Conservation (phyloP, 2,888 invertebrate genomes). For the Yponomeuta plumbellus region DNA sequence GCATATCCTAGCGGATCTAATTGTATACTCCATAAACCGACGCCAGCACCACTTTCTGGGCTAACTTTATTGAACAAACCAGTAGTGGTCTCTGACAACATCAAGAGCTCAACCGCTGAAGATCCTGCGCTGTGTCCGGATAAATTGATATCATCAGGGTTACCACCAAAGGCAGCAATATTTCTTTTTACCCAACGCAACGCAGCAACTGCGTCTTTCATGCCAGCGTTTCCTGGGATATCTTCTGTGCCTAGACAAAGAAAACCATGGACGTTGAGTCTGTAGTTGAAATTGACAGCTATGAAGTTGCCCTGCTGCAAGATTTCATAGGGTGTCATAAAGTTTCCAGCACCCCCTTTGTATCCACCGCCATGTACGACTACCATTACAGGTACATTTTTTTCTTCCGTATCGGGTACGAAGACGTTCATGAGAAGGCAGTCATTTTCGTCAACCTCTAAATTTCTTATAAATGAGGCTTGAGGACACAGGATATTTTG, state of each 20-base stretch:
- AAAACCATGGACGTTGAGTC: slow-evolving; percentile 35
- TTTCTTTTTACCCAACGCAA: too few species aligned
- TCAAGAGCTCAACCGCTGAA: slow-evolving; percentile 41
- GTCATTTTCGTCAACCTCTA: not conserved
- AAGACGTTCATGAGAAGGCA: slow-evolving; percentile 24
- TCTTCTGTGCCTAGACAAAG: slow-evolving; percentile 40
- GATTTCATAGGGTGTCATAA: slow-evolving; percentile 20
- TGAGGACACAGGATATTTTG: not conserved
- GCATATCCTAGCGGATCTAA: slow-evolving; percentile 43
- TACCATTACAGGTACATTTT: slow-evolving; percentile 34
- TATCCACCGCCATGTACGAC: slow-evolving; percentile 38
- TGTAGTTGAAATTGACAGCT: slow-evolving; percentile 31
- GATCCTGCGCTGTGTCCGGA: slow-evolving; percentile 48
- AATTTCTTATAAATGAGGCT: not conserved
- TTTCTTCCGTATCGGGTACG: slow-evolving; percentile 30
- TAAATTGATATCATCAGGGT: slow-evolving; percentile 50
- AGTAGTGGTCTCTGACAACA: slow-evolving; percentile 39
- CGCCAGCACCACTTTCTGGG: slow-evolving; percentile 41
- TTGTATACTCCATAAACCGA: slow-evolving; percentile 36
- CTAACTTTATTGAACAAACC: slow-evolving; percentile 48
- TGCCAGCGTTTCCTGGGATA: too few species aligned
- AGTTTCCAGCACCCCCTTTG: slow-evolving; percentile 26
- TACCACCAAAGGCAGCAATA: slow-evolving; percentile 48
- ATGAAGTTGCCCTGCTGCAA: slow-evolving; percentile 25
- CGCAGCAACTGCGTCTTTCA: too few species aligned